phyloP scores from a whole-genome alignment of 2,113 vertebrate species.

The Halcyon senegalensis region DNA sequence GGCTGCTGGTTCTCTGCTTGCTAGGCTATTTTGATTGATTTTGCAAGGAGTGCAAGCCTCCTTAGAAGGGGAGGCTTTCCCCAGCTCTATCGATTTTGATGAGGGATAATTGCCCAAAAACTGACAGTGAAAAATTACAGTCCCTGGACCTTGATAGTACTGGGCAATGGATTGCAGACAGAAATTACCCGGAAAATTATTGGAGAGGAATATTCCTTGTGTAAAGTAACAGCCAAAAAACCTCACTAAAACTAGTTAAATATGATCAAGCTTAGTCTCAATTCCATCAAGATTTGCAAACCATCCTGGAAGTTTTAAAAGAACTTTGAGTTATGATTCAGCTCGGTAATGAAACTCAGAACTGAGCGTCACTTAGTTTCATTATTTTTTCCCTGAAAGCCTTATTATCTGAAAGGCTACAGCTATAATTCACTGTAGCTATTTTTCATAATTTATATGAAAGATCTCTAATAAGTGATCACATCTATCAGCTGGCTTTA shows the following conservation, averaged over 20 bases:
- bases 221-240: not conserved
- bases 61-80: not conserved
- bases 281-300: slow-evolving; percentile 28
- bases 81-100: not conserved
- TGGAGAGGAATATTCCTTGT: not conserved
- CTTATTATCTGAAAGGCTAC: slow-evolving; percentile 47
- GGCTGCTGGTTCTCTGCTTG: not conserved
- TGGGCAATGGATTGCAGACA: not conserved
- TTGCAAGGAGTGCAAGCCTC: not conserved
- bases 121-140: not conserved
- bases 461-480: slow-evolving; percentile 37
- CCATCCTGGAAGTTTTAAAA: not conserved
- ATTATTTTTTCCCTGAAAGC: slow-evolving; percentile 33
- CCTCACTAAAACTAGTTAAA: not conserved
- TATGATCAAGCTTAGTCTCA: not conserved
- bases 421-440: slow-evolving; percentile 37
- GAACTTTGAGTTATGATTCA: slow-evolving; percentile 30
- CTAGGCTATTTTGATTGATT: not conserved
- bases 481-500: slow-evolving; percentile 19
- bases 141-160: not conserved
- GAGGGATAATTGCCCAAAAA: not conserved
- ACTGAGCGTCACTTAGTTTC: slow-evolving; percentile 13
- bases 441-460: slow-evolving; percentile 51
- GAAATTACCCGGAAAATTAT: not conserved
- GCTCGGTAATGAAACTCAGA: slow-evolving; percentile 11